Evolutionary conservation across 1,140 invertebrate species (phyloP).

Genomic region (Zaprionus gabonicus): DNA sequence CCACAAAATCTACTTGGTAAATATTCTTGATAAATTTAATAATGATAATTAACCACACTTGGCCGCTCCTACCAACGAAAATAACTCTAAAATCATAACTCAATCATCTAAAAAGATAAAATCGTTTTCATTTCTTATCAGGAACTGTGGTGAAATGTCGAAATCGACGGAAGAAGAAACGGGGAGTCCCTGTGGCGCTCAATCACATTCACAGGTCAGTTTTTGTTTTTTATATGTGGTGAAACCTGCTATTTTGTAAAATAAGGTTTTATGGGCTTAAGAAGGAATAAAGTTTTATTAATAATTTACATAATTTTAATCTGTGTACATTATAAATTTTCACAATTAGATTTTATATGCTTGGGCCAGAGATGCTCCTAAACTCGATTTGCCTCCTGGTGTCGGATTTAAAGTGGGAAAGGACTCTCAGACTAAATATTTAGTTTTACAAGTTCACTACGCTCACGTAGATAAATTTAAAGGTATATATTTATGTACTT

Average conservation of each 20-base stretch:
- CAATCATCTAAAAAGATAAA: not conserved
- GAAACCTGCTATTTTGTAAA: not conserved
- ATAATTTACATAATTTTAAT: not conserved
- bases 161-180: slow-evolving; percentile 83
- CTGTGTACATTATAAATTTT: slow-evolving; percentile 13
- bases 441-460: slow-evolving; percentile 98
- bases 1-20: slow-evolving; percentile 89
- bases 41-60: not conserved
- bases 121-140: not conserved
- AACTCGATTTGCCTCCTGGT: slow-evolving; percentile 92
- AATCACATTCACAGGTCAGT: slow-evolving; percentile 86
- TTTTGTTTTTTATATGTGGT: not conserved
- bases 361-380: slow-evolving; percentile 97
- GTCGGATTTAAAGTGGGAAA: slow-evolving; percentile 93
- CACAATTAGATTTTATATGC: slow-evolving; percentile 94
- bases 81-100: not conserved
- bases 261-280: no score
- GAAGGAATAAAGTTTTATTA: not conserved
- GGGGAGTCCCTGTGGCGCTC: slow-evolving; percentile 89
- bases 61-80: not conserved
- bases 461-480: slow-evolving; percentile 89
- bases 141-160: slow-evolving; percentile 97
- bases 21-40: not conserved
- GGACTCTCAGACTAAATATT: slow-evolving; percentile 90
- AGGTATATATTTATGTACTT: slow-evolving; percentile 85